Evolutionary conservation across 2,888 invertebrate species (phyloP).

Genomic region (Amaurobius ferox): DNA sequence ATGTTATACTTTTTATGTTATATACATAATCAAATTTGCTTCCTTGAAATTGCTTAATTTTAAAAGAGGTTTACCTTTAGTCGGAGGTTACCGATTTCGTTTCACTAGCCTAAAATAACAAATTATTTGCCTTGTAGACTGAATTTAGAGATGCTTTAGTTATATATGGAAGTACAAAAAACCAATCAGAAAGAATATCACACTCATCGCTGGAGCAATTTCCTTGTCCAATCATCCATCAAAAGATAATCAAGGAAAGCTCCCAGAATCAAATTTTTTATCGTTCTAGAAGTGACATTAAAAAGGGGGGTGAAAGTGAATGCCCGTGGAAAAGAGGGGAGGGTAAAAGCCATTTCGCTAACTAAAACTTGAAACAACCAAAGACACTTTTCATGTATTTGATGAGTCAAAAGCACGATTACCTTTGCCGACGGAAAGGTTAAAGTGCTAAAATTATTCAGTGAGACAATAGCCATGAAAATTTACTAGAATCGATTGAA

Average conservation of each 20-base stretch:
- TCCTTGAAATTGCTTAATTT: too few relatives aligned
- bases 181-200: not conserved
- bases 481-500: not conserved
- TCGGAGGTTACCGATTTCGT: too few relatives aligned
- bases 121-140: too few relatives aligned
- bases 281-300: not conserved
- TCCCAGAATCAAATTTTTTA: not conserved
- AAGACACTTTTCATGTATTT: constrained; percentile 8
- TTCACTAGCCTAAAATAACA: too few relatives aligned
- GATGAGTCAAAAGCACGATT: not conserved
- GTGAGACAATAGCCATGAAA: too few relatives aligned
- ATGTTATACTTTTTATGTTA: too few relatives aligned
- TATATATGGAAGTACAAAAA: too few relatives aligned
- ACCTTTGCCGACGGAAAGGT: not conserved
- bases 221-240: constrained; percentile 13
- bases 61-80: too few relatives aligned
- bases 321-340: not conserved
- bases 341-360: constrained; percentile 7
- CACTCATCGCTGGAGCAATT: not conserved
- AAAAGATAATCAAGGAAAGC: constrained; percentile 11
- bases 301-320: not conserved
- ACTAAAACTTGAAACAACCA: not conserved
- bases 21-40: too few relatives aligned
- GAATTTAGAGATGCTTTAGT: too few relatives aligned
- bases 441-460: not conserved